A percentile compares a stretch with the other conserved stretches of the same genome.
Conservation (phyloP, 2,797 vertebrate genomes). For the Myiotriccus ornatus region DNA sequence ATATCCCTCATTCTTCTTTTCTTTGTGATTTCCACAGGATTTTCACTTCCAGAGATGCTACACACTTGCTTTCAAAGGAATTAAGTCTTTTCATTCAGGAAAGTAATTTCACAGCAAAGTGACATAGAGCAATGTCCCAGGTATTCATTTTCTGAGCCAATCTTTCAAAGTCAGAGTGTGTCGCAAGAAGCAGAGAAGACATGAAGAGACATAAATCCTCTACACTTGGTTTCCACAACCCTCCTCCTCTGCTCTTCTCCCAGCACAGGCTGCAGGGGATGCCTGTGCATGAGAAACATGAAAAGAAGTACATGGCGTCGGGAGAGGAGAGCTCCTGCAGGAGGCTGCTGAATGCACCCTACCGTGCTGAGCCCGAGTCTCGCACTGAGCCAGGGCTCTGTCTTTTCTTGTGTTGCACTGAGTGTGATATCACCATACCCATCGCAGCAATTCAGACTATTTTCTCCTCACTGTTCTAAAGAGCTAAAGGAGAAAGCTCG, state of each 20-base stretch:
- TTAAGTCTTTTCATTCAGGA: slow-evolving; percentile 80
- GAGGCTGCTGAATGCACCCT: neutral
- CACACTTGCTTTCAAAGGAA: slow-evolving; percentile 78
- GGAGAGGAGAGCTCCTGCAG: slow-evolving; percentile 43
- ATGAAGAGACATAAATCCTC: slow-evolving; percentile 56
- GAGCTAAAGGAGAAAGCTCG: slow-evolving; percentile 68
- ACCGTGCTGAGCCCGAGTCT: slow-evolving; percentile 22
- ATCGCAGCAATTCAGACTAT: slow-evolving; percentile 54
- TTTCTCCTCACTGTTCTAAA: slow-evolving; percentile 54
- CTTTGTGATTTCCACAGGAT: slow-evolving; percentile 76
- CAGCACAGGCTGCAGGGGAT: neutral
- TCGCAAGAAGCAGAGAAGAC: slow-evolving; percentile 48
- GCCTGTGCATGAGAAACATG: slow-evolving; percentile 13
- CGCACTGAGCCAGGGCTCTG: neutral
- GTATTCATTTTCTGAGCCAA: slow-evolving; percentile 74
- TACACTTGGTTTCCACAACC: slow-evolving; percentile 16
- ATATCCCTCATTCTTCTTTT: slow-evolving; percentile 70
- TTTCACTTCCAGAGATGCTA: slow-evolving; percentile 78
- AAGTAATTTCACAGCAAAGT: slow-evolving; percentile 80
- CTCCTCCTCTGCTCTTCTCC: slow-evolving; percentile 17
- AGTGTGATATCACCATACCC: slow-evolving; percentile 43
- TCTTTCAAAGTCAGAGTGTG: slow-evolving; percentile 75
- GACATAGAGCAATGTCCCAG: slow-evolving; percentile 72
- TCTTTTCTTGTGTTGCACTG: slow-evolving; percentile 25
- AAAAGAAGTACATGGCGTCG: slow-evolving; percentile 6